Base-by-base conservation (phyloP, 2,113 vertebrate species). In the Deroptyus accipitrinus region DNA sequence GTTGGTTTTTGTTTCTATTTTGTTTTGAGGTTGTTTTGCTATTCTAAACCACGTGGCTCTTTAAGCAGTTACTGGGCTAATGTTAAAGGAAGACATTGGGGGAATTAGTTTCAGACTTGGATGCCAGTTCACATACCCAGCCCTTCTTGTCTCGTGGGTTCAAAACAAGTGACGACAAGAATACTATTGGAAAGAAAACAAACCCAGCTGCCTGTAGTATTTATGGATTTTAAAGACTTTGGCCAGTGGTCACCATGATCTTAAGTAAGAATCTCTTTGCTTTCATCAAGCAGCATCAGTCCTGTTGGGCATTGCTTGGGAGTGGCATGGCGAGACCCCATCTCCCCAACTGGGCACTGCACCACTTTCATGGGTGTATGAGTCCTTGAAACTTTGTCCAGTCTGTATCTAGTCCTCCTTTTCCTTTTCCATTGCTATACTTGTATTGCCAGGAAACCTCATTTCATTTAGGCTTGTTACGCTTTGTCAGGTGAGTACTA, bases 401-500 rank as follows among this genome's bases (percentile, higher is more conserved):
- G 95, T 83, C 96, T 97, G 94, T 81, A 88, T 37, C 90, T 97
- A 94, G n/a, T 96, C 59, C 93, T 96, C 97, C 95, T 88, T 76
- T 73, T 94, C 70, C 76, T 97, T 97, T 86, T 33, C 94, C 86
- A 86, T 92, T 84, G 93, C 92, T 92, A 19, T 93, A n/a, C 73
- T 85, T 86, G 88, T 95, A 92, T 97, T 75, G 54, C 95, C 97
- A 93, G 93, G 96, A 94, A 96, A 92, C 97, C 96, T 97, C 96
- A 81, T 95, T 98, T 97, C 93, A 74, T 96, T 97, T 97, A 90
- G 83, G 83, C 95, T 86, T 95, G 85, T 92, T 97, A 92, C 86
- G 91, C 96, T 97, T 95, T 97, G 96, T 97, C 96, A 96, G 97
- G 96, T 96, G 95, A 97, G 84, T 97, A 95, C 94, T 97, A 97